Evolutionary conservation across 2,888 invertebrate species (phyloP), one percentile per base, ranked within the genome.

Genomic region (Tetragnatha montana): DNA sequence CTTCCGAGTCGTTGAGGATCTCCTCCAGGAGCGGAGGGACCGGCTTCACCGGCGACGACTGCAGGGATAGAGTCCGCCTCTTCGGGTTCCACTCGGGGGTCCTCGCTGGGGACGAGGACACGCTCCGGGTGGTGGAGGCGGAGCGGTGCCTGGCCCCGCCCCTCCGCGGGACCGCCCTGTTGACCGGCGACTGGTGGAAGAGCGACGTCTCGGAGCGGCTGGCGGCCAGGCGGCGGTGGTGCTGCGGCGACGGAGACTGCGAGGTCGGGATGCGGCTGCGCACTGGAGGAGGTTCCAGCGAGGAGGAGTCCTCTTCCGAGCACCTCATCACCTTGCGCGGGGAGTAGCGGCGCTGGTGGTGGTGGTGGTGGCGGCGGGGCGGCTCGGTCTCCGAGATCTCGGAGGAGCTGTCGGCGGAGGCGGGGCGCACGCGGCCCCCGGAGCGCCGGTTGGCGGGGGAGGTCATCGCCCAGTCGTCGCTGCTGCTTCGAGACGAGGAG

Each of bases 21-120:
- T 91, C 89, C 60, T 91, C 91, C n/a, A 91, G 73, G 47, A 91
- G 70, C 6, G 91, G 91, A 78, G 91, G 85, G 60, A 91, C 88
- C 17, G 90, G 90, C 60, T 90, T 90, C 17, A 87, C 82, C 17
- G 90, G 90, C 1, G 90, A 90, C 10, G 89, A 87, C 35, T 90
- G 89, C 12, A 86, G 47, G 0, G 89, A 90, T 12, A 87, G 60
- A 60, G 89, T 87, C 79, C 89, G 78, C 21, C 89, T 75, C 68
- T 87, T 86, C 8, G 86, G 82, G 69, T 83, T 83, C 83, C 85
- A 87, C 22, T 90, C 87, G 0, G 90, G 83, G 0, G 90, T 87
- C 71, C 85, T 79, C 12, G 87, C 90, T 4, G 90, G 90, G 0
- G 90, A 90, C 8, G 83, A 83, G 7, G 90, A 84, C 19, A 79